Conservation (phyloP, 2,888 invertebrate genomes). For the Diploptera punctata region DNA sequence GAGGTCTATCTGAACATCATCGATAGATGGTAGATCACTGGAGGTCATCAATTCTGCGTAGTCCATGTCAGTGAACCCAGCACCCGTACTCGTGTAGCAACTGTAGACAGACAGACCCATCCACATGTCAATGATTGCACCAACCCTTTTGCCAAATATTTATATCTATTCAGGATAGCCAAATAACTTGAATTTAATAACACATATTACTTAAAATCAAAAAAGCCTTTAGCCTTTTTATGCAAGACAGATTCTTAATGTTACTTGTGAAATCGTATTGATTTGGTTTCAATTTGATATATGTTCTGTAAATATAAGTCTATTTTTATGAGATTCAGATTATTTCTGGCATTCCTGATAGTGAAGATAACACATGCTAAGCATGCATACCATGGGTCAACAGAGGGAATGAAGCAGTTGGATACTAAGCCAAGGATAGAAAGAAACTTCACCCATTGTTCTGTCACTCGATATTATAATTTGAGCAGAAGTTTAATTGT, state of each 20-base stretch:
- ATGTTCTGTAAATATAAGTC: no score
- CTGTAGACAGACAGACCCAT: slow-evolving; percentile 39
- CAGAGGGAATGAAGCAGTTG: slow-evolving; percentile 37
- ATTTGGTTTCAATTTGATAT: no score
- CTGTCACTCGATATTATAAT: slow-evolving; percentile 7
- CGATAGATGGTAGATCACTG: slow-evolving; percentile 43
- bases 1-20: slow-evolving; percentile 44
- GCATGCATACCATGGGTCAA: slow-evolving; percentile 32
- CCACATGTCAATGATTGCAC: slow-evolving; percentile 21
- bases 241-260: no score
- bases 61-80: slow-evolving; percentile 43
- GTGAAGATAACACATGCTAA: background rate
- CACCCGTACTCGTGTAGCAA: slow-evolving; percentile 36
- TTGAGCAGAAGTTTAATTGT: background rate
- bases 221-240: no score
- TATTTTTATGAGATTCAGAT: no score
- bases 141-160: background rate
- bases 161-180: slow-evolving; percentile 3
- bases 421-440: slow-evolving; percentile 37
- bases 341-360: slow-evolving; percentile 1
- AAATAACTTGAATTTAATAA: no score
- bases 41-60: slow-evolving; percentile 44
- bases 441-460: slow-evolving; percentile 19
- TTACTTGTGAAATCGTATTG: no score
- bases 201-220: no score